A percentile compares a stretch with the other conserved stretches of the same genome.
These are phyloP conservation scores for Stomatorhinus ivindoensis DNA, from an alignment of 2,113 vertebrate species.

Conservation along the genomic window DNA sequence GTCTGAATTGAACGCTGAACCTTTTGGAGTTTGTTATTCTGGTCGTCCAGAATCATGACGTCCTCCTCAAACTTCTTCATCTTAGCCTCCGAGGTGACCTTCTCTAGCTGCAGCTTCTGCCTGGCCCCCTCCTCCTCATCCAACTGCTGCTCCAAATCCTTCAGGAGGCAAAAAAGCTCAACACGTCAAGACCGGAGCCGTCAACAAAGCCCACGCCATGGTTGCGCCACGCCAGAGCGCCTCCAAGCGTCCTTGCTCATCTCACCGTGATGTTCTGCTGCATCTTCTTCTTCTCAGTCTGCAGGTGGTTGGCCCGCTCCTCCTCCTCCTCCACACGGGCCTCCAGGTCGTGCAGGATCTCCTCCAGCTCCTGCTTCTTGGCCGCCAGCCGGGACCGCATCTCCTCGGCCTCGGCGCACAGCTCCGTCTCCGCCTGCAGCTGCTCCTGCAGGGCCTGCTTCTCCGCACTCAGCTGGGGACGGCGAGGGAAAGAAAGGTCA, in stretches of 20 bases:
- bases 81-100: constrained; percentile 76
- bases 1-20: constrained; percentile 42
- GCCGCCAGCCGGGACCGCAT: constrained; percentile 69
- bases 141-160: constrained; percentile 81
- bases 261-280: constrained; percentile 76
- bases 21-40: constrained; percentile 72
- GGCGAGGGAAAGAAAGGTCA: background rate
- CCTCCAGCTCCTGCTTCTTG: constrained; percentile 78
- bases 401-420: constrained; percentile 80
- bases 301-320: constrained; percentile 70
- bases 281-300: constrained; percentile 78
- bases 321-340: constrained; percentile 79
- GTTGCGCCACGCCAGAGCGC: background rate
- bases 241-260: background rate
- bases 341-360: constrained; percentile 79
- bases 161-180: background rate
- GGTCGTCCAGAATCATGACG: constrained; percentile 74
- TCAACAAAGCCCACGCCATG: background rate
- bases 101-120: constrained; percentile 80
- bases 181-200: background rate
- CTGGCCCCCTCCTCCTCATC: constrained; percentile 77
- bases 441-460: constrained; percentile 80
- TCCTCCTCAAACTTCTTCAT: constrained; percentile 79
- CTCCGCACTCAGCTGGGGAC: constrained; percentile 63
- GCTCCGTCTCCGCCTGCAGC: constrained; percentile 76